These are phyloP conservation scores for Heliconius charithonia DNA, from an alignment of 2,888 invertebrate species.

Conservation along the genomic window DNA sequence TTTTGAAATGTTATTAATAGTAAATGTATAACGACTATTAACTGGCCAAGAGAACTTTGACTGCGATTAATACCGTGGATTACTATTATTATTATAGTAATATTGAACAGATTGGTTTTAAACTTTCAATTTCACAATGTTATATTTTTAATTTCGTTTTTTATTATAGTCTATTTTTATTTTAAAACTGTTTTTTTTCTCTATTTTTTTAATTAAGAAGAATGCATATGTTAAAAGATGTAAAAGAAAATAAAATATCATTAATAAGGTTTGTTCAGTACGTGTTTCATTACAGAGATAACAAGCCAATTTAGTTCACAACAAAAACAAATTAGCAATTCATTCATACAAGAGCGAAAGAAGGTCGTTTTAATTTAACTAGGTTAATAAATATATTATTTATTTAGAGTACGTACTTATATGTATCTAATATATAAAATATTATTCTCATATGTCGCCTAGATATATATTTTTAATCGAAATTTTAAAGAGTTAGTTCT, in stretches of 20 bases:
- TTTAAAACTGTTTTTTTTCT: neutral
- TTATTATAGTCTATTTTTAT: too few relatives aligned
- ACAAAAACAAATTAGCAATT: slow-evolving; percentile 24
- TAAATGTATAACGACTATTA: too few relatives aligned
- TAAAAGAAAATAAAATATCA: slow-evolving; percentile 2
- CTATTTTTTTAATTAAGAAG: neutral
- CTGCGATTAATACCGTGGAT: too few relatives aligned
- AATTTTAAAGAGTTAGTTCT: too few relatives aligned
- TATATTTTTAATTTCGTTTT: too few relatives aligned
- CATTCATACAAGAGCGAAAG: slow-evolving; percentile 20
- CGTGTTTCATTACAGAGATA: slow-evolving; percentile 22
- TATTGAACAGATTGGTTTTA: too few relatives aligned
- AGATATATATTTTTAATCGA: too few relatives aligned
- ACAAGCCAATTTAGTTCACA: slow-evolving; percentile 25
- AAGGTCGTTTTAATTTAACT: slow-evolving; percentile 23
- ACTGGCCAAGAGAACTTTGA: too few relatives aligned
- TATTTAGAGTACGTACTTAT: neutral
- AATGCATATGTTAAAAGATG: neutral
- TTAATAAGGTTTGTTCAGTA: neutral
- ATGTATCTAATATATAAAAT: neutral
- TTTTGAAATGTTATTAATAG: too few relatives aligned
- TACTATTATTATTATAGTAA: too few relatives aligned
- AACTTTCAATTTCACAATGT: too few relatives aligned
- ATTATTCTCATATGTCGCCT: too few relatives aligned
- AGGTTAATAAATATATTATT: slow-evolving; percentile 2